Evolutionary conservation across 2,888 invertebrate genomes (phyloP).

Genomic region (Folsomia candida): DNA sequence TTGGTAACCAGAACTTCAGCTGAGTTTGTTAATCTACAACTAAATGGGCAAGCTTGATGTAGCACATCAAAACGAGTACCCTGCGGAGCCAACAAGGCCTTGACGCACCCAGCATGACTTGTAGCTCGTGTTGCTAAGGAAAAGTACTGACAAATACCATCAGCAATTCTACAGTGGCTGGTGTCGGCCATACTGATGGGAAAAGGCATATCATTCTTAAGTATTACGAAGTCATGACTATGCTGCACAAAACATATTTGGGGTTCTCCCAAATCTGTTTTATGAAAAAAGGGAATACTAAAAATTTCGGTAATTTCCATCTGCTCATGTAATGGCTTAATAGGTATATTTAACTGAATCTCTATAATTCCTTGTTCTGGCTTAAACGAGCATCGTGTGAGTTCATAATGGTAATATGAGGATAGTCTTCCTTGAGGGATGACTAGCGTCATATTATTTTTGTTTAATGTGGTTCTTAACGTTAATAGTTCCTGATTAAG

Average conservation of each 20-base stretch:
- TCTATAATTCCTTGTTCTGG: not conserved
- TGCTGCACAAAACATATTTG: not conserved
- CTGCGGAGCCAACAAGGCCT: not conserved
- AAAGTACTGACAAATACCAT: slow-evolving; percentile 2
- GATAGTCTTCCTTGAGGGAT: not conserved
- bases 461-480: not conserved
- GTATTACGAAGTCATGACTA: not conserved
- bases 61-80: not conserved
- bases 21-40: not conserved
- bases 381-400: not conserved
- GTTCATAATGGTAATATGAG: not conserved
- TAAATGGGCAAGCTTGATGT: not conserved
- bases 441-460: not conserved
- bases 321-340: not conserved
- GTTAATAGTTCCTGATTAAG: not conserved
- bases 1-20: not conserved
- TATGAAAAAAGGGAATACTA: not conserved
- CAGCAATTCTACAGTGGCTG: not conserved
- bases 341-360: not conserved
- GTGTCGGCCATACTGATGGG: not conserved
- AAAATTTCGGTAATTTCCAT: not conserved
- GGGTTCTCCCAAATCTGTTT: not conserved
- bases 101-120: not conserved
- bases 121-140: not conserved
- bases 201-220: not conserved